A percentile compares a stretch with the other conserved stretches of the same genome.
phyloP scores from a whole-genome alignment of 2,888 invertebrate species.

The Cephonodes hylas region DNA sequence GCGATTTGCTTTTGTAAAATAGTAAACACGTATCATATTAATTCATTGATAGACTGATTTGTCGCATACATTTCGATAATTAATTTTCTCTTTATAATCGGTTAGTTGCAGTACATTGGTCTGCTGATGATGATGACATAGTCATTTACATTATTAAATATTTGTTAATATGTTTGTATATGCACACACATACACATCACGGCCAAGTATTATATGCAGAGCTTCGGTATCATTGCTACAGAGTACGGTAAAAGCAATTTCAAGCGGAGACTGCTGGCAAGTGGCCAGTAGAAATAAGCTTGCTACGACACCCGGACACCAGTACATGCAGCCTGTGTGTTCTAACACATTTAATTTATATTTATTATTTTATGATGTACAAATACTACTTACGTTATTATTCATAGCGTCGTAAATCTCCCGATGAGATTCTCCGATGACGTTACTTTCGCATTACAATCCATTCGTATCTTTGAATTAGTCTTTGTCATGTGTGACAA shows the following conservation, averaged over 20 bases:
- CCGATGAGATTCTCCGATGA: neutral
- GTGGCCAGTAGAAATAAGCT: conserved; percentile 75
- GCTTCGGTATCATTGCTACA: conserved; percentile 67
- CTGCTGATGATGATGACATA: neutral
- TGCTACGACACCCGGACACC: conserved; percentile 63
- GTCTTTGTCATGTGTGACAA: neutral
- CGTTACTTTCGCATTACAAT: neutral
- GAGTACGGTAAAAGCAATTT: conserved; percentile 74
- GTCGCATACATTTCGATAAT: no score
- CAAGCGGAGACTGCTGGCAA: conserved; percentile 66
- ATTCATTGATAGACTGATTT: no score
- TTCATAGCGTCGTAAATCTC: neutral
- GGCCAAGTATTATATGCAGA: conserved; percentile 50
- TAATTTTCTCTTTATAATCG: neutral
- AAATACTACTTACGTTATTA: conserved; percentile 7
- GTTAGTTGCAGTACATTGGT: neutral
- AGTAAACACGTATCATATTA: no score
- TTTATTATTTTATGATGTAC: conserved; percentile 23
- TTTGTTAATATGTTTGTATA: conserved; percentile 1
- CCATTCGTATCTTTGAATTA: neutral
- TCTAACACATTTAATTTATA: conserved; percentile 53
- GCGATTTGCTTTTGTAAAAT: no score
- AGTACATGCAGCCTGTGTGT: conserved; percentile 56
- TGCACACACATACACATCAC: conserved; percentile 40
- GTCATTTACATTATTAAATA: neutral